phyloP scores from a whole-genome alignment of 2,113 vertebrate species.

The Ailuropoda melanoleuca region DNA sequence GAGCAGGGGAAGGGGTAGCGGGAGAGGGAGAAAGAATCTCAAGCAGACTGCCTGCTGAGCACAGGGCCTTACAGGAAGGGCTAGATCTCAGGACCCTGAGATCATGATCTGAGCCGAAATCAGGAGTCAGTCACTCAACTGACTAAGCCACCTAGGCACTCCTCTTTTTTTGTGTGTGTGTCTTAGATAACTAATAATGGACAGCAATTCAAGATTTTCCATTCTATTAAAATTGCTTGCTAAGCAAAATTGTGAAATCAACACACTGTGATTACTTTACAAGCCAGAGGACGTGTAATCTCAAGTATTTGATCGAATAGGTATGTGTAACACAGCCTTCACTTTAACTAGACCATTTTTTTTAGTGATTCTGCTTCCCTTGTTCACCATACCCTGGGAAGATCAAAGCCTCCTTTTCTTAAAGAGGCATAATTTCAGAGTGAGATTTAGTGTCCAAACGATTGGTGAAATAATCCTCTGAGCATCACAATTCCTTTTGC shows the following conservation, averaged over 20 bases:
- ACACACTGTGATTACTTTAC: conserved; percentile 30
- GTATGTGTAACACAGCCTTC: neutral
- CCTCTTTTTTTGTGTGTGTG: neutral
- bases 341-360: neutral
- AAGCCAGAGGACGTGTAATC: conserved; percentile 54
- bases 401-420: neutral
- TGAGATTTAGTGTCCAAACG: neutral
- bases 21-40: neutral
- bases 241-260: conserved; percentile 66
- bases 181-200: conserved; percentile 46
- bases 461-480: neutral
- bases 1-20: neutral
- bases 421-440: conserved; percentile 33
- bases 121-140: neutral
- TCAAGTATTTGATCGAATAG: conserved; percentile 57
- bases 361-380: conserved; percentile 33
- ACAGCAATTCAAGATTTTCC: conserved; percentile 64
- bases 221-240: conserved; percentile 70
- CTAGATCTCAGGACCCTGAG: neutral
- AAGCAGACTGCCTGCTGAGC: neutral
- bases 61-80: neutral
- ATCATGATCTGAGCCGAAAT: neutral
- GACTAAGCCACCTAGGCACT: neutral
- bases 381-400: neutral
- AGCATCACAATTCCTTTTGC: neutral